Base-by-base conservation (phyloP, 2,888 invertebrate species). In the Reticulitermes lucifugus region DNA sequence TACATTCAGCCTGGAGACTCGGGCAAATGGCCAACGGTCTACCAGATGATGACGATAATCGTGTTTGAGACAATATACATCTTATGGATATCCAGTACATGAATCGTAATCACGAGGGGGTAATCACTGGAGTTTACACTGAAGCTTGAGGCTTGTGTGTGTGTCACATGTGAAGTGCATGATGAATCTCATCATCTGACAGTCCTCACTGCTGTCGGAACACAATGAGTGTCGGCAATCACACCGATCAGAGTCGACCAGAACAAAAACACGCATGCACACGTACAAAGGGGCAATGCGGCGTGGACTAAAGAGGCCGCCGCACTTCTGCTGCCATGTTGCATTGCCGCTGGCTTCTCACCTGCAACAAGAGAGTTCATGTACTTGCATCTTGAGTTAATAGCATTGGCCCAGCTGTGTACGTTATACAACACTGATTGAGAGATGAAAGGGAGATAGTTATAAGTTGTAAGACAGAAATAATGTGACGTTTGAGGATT, bases 261-360 rank as follows among this genome's bases (percentile, higher is more conserved):
- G 18, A 73, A 14, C 6, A 73, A 10, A 5, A 73, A 12, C 6
- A 43, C 77, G 22, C 73, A 55, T 18, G 18, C 14, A 4, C n/a
- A n/a, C 25, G 25, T 65, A 65, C 25, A 77, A 21, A 75, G 10
- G 6, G 51, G 35, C 21, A 51, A 18, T 21, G 59, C 75, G 12
- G 51, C 0, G 29, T n/a, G 22, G 25, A 25, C 18, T 12, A 84
- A 18, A 6, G 60, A 25, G 35, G 71, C 2, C 9, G 84, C 71
- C 10, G 83, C 71, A 70, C 85, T 86, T 51, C 88, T 51, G 41
- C 91, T 91, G 85, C 94, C 94, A 88, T 94, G 94, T 88, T 96
- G 96, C 96, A 96, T 96, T 18, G 96, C 96, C 41, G 96, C 96
- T 85, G 96, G 96, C 91, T 96, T 96, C 91, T 96, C 96, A 90